Percentiles rank a stretch among this genome's conserved stretches.
These are phyloP conservation scores for Chironomus tepperi DNA, from an alignment of 1,140 invertebrate genomes.

Conservation along the genomic window DNA sequence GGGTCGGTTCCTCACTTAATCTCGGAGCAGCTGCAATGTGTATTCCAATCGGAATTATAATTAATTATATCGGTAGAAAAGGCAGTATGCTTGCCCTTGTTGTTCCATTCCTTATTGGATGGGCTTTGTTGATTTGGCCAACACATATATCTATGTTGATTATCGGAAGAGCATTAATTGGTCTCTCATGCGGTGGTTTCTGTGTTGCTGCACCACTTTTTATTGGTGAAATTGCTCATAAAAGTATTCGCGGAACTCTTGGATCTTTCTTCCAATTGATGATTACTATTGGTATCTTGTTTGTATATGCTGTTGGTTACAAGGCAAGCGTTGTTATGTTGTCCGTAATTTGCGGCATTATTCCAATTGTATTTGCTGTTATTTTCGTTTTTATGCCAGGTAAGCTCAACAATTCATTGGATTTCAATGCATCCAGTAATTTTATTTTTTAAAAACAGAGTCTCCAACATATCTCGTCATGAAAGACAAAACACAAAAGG, in stretches of 20 bases:
- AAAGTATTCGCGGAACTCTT: constrained; percentile 64
- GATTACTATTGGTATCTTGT: constrained; percentile 63
- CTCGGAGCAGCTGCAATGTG: constrained; percentile 64
- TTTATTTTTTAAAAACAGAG: not conserved
- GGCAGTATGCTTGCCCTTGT: constrained; percentile 59
- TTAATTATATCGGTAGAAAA: constrained; percentile 68
- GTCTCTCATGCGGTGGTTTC: constrained; percentile 62
- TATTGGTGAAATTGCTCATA: constrained; percentile 72
- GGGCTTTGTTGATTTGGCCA: constrained; percentile 63
- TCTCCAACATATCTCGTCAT: constrained; percentile 40
- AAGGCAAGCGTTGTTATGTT: constrained; percentile 48
- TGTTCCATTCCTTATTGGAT: constrained; percentile 64
- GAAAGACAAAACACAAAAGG: constrained; percentile 52
- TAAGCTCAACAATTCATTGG: constrained; percentile 52
- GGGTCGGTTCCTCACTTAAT: constrained; percentile 61
- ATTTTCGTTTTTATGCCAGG: constrained; percentile 69
- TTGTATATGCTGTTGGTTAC: constrained; percentile 57
- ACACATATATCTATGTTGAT: constrained; percentile 56
- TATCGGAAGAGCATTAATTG: constrained; percentile 63
- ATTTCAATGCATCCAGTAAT: not conserved
- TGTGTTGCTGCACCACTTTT: constrained; percentile 71
- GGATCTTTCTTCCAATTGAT: constrained; percentile 71
- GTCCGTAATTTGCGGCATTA: constrained; percentile 53
- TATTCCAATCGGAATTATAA: constrained; percentile 59
- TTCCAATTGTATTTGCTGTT: constrained; percentile 56